Conservation (phyloP, 2,888 invertebrate species). For the Drosophila subsilvestris region DNA sequence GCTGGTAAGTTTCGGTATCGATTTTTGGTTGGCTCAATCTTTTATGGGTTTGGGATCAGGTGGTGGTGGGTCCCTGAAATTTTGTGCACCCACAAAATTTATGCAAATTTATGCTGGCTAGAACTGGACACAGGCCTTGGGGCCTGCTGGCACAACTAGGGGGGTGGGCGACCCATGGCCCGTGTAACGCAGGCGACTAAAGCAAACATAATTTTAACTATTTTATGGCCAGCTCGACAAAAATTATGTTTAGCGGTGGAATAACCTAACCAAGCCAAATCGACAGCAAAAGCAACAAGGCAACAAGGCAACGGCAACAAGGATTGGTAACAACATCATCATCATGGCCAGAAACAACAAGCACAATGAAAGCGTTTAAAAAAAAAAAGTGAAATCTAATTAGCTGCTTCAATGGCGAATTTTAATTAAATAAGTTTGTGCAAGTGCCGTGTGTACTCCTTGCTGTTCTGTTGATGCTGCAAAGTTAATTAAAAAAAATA, state of each 20-base stretch:
- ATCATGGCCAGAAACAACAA: constrained; percentile 17
- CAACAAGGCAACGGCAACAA: constrained; percentile 9
- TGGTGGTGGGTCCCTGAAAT: constrained; percentile 16
- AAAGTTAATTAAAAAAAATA: constrained; percentile 74
- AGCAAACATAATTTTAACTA: constrained; percentile 55
- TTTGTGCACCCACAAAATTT: constrained; percentile 29
- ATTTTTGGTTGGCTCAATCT: constrained; percentile 50
- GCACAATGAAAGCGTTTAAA: constrained; percentile 37
- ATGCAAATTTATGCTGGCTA: constrained; percentile 67
- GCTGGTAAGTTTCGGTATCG: constrained; percentile 53
- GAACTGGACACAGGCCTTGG: constrained; percentile 10
- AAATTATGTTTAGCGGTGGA: constrained; percentile 51
- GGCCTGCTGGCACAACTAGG: not conserved
- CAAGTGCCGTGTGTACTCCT: constrained; percentile 34
- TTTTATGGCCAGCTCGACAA: constrained; percentile 48
- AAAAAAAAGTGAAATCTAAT: constrained; percentile 57
- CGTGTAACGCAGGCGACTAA: constrained; percentile 44
- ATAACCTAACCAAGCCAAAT: constrained; percentile 3
- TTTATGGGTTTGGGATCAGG: constrained; percentile 3
- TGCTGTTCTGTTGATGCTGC: constrained; percentile 46
- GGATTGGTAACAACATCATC: constrained; percentile 9
- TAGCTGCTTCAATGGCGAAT: constrained; percentile 71
- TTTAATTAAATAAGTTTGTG: constrained; percentile 77
- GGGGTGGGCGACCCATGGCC: constrained; percentile 1
- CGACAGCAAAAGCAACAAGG: constrained; percentile 9